Base-by-base conservation (phyloP, 2,888 invertebrate genomes). In the Cordilura impudica region DNA sequence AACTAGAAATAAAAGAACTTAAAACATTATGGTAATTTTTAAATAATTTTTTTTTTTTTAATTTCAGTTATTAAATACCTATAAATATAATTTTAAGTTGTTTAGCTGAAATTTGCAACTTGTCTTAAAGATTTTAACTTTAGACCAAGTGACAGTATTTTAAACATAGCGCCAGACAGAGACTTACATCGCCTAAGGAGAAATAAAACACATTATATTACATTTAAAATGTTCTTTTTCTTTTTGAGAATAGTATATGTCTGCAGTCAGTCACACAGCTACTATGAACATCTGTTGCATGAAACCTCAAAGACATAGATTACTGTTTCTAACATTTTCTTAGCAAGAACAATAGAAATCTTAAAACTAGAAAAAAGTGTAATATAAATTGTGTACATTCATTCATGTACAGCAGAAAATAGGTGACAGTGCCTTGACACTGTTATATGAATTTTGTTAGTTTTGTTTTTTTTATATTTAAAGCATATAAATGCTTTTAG, bases 341-440 rank as follows among this genome's bases (percentile, higher is more conserved):
- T n/a, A 6, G 2, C 2, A 14, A 53, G 31, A 54, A 54, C 16
- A 54, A 14, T 21, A 56, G n/a, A 54, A 31, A 4, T n/a, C n/a
- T n/a, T n/a, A 63, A 18, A 72, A 47, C 12, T 10, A 53, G n/a
- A 53, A 23, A 51, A 51, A 51, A 21, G 2, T 19, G 2, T 12
- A 26, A 7, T 26, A 53, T n/a, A 49, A 31, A 10, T n/a, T 23
- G 12, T 21, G n/a, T 39, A 4, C 7, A 45, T 18, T 10, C 2
- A 47, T 8, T 7, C 8, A 47, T 18, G 10, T 47, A 12, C 7
- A 47, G 10, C 10, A 2, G 2, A 26, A 14, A 53, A 56, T 10
- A 58, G 53, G 35, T 71, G 54, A 26, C 54, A 71, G 39, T 73
- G 60, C 66, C 53, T 78, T 74, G 70, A 66, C 70, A 66, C 60